phyloP scores from a whole-genome alignment of 1,140 invertebrate species.

The Apis mellifera region DNA sequence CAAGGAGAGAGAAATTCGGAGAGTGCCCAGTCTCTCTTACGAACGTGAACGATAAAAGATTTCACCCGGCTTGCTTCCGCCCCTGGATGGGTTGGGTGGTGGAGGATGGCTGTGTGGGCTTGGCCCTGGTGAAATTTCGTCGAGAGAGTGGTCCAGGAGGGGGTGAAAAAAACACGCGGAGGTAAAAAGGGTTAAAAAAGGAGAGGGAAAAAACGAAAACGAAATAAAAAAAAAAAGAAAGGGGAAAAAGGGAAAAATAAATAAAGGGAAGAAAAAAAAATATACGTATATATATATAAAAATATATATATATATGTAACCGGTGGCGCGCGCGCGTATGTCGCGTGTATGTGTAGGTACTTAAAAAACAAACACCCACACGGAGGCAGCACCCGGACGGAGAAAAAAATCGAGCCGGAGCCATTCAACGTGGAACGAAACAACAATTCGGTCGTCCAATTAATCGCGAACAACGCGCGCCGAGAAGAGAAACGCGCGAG shows the following conservation, averaged over 20 bases:
- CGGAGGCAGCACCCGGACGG: constrained; percentile 12
- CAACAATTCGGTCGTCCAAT: constrained; percentile 64
- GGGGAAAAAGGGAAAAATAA: background rate
- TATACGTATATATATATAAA: too few relatives aligned
- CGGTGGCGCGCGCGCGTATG: too few relatives aligned
- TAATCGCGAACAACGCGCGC: constrained; percentile 60
- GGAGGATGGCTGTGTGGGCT: constrained; percentile 1
- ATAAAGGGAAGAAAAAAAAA: background rate
- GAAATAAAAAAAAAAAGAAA: background rate
- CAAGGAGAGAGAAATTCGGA: constrained; percentile 33
- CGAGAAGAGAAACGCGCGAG: constrained; percentile 50
- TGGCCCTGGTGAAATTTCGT: constrained; percentile 44
- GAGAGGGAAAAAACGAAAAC: background rate
- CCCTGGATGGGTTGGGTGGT: background rate
- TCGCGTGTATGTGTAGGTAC: constrained; percentile 36
- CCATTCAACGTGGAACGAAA: constrained; percentile 56
- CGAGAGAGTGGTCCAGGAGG: constrained; percentile 11
- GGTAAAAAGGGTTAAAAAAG: constrained; percentile 2
- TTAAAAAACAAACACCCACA: constrained; percentile 55
- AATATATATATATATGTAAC: too few relatives aligned
- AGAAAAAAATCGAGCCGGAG: constrained; percentile 46
- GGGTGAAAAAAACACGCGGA: constrained; percentile 11
- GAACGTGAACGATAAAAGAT: constrained; percentile 44
- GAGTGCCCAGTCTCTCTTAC: constrained; percentile 50
- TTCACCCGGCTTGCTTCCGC: constrained; percentile 17